Base-by-base conservation (phyloP, 2,797 vertebrate species). In the Lepilemur ruficaudatus region DNA sequence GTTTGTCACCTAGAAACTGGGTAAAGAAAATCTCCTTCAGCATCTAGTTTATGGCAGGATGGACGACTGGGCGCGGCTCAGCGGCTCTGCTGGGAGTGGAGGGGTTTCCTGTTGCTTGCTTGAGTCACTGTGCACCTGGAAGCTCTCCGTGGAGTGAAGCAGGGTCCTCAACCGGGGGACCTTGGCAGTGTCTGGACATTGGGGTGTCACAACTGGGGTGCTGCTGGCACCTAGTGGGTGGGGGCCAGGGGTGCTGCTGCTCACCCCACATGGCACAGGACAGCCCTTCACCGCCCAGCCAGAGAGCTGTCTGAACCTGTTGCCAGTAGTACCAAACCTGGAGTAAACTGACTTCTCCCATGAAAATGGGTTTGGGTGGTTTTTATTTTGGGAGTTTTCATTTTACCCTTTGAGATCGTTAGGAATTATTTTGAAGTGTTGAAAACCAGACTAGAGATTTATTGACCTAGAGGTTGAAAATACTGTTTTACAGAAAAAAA, bases 401-500 rank as follows among this genome's bases (percentile, higher is more conserved):
- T 75, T 86, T 76, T 46, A 41, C 41, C 50, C 57, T 59, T 15
- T 11, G 84, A 92, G 76, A 25, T 35, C 23, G 10, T 70, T 17
- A 63, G 50, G 23, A 25, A 10, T 80, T 52, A 3, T 35, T 76
- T 43, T 80, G 32, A 91, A 79, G 76, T 83, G 25, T 38, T 32
- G 41, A 83, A 72, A 67, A 41, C 30, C 91, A 75, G 59, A 17
- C 52, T 43, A 73, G 85, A 48, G 50, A 20, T 55, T 73, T 63
- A 32, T 69, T 61, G 70, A 38, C 17, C n/a, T 18, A 15, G 18
- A 8, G 50, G 61, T 57, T 61, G 20, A 63, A 81, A 82, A 41
- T 52, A n/a, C 18, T 13, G 0, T 18, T 91, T 86, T 7, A 41
- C 5, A 52, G 76, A 46, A 72, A 43, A 23, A 52, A 46, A 20